phyloP scores from a whole-genome alignment of 2,888 invertebrate genomes.

The Tiliacea aurago region DNA sequence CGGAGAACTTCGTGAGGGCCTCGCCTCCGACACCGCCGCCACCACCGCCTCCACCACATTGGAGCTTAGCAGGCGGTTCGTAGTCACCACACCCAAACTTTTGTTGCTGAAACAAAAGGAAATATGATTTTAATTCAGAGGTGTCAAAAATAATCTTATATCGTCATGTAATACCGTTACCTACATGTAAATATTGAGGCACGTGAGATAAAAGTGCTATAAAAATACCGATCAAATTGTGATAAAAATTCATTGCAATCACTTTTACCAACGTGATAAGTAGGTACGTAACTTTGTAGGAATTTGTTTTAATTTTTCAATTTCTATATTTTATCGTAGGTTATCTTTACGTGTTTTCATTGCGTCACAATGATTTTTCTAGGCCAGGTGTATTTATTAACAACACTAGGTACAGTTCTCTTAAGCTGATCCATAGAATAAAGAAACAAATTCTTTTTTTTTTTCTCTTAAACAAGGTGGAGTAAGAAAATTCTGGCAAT shows the following conservation, averaged over 20 bases:
- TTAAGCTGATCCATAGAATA: not conserved
- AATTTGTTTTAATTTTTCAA: slow-evolving; percentile 26
- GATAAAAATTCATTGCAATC: slow-evolving; percentile 48
- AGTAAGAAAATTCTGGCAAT: no score
- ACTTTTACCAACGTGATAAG: slow-evolving; percentile 21
- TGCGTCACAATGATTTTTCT: slow-evolving; percentile 14
- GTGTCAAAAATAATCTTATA: slow-evolving; percentile 11
- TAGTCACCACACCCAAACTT: slow-evolving; percentile 94
- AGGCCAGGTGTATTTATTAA: not conserved
- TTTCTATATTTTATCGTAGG: slow-evolving; percentile 16
- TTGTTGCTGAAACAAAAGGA: slow-evolving; percentile 93
- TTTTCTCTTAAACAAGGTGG: not conserved
- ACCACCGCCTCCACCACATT: slow-evolving; percentile 86
- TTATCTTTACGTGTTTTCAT: slow-evolving; percentile 28
- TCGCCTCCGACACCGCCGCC: slow-evolving; percentile 87
- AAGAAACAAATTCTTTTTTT: not conserved
- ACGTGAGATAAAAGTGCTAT: slow-evolving; percentile 48
- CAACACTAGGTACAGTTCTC: not conserved
- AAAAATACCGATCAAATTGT: slow-evolving; percentile 48
- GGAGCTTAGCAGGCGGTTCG: slow-evolving; percentile 94
- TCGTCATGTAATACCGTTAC: slow-evolving; percentile 28
- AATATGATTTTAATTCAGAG: slow-evolving; percentile 56
- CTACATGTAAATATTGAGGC: slow-evolving; percentile 34
- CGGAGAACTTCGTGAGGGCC: slow-evolving; percentile 94
- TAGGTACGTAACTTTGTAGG: slow-evolving; percentile 1